These are phyloP conservation scores for Peromyscus attwateri DNA, from an alignment of 2,797 vertebrate genomes.

Conservation along the genomic window DNA sequence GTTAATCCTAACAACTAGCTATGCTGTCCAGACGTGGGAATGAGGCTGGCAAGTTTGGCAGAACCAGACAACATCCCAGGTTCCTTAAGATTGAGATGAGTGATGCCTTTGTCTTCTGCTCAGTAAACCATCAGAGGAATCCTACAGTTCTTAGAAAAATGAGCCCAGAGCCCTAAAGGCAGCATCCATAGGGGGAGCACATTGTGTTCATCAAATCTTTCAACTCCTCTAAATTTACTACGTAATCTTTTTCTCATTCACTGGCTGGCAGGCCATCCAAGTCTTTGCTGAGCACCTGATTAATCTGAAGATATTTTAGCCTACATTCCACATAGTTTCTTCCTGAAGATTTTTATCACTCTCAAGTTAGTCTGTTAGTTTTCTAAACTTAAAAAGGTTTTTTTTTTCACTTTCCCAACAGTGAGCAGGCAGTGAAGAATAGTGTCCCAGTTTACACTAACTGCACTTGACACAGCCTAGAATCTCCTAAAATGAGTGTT, in stretches of 20 bases:
- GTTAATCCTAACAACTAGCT: neutral
- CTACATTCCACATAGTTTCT: conserved; percentile 74
- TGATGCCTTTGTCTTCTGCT: neutral
- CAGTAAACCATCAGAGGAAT: neutral
- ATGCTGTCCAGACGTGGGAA: neutral
- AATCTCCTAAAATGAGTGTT: neutral
- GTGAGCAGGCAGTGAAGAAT: conserved; percentile 44
- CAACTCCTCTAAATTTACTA: conserved; percentile 28
- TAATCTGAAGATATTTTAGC: conserved; percentile 72
- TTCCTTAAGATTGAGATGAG: neutral
- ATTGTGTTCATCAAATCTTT: conserved; percentile 38
- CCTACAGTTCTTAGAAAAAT: neutral
- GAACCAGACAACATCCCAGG: neutral
- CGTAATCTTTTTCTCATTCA: conserved; percentile 48
- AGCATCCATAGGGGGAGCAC: conserved; percentile 20
- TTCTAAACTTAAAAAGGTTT: conserved; percentile 72
- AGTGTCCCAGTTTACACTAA: neutral
- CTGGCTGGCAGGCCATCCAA: conserved; percentile 50
- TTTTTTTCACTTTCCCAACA: conserved; percentile 36
- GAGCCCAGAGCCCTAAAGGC: neutral
- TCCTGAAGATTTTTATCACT: conserved; percentile 76
- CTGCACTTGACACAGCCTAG: neutral
- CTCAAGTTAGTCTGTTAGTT: conserved; percentile 47
- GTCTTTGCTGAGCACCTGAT: conserved; percentile 72
- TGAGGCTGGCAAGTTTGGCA: neutral